Evolutionary conservation across 2,888 invertebrate genomes (phyloP), one percentile per base, ranked within the genome.

Genomic region (Cosmia pyralina): DNA sequence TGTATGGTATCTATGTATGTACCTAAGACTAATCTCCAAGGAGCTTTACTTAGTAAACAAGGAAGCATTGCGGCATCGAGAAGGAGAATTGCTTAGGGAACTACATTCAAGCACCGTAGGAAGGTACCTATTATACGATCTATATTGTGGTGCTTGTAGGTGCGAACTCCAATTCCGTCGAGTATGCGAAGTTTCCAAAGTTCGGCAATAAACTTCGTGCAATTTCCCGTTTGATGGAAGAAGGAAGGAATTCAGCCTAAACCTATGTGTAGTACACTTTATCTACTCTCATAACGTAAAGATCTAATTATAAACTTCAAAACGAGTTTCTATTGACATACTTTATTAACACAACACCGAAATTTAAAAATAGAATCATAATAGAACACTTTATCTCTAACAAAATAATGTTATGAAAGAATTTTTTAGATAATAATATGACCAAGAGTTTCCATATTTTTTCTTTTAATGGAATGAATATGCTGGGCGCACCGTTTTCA

Each of bases 191-290:
- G 71, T 76, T 77, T 41, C 62, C 53, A 53, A 77, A 81, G 69
- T 81, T 81, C 57, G n/a, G 57, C 59, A 84, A 72, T 74, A 74
- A 84, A 77, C 69, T 74, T 74, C 46, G 59, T 72, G 58, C 63
- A 77, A 71, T 81, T 84, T 77, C 60, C 80, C 59, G 44, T 76
- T 55, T 72, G 59, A 69, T 22, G 62, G 53, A 64, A 79, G 67
- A 53, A 79, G 59, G 59, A 59, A 57, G 53, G 50, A 48, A 57
- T 69, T 63, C 60, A 41, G 48, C 28, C 62, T 57, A 48, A 34
- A 6, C 15, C 15, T 28, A 7, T 53, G 11, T 34, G 6, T 57
- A 34, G 17, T 59, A 15, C 3, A 28, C 28, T 28, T 28, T 3
- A 28, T 28, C 28, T 28, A 28, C 28, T 28, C 28, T 28, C 28